Percentiles rank a stretch among this genome's conserved stretches.
These are phyloP conservation scores for Parasteatoda tepidariorum DNA, from an alignment of 1,140 invertebrate genomes.

Conservation along the genomic window DNA sequence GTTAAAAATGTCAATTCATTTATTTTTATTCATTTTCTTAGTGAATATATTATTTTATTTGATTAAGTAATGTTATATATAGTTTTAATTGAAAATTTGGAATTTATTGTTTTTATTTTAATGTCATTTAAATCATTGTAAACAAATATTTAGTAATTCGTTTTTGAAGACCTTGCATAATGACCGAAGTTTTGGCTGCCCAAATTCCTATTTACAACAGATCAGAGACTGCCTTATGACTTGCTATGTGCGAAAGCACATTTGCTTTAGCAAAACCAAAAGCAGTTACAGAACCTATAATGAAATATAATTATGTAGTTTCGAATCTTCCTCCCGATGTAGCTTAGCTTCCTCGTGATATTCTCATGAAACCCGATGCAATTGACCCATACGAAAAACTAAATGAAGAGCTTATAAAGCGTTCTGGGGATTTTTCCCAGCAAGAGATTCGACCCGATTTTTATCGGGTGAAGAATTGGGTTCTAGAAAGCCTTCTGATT, in stretches of 20 bases:
- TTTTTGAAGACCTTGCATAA: too few relatives aligned
- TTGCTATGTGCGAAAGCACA: constrained; percentile 6
- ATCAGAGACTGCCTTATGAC: too few relatives aligned
- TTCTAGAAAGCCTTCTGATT: not conserved
- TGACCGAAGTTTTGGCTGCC: too few relatives aligned
- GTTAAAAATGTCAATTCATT: too few relatives aligned
- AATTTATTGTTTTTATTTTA: too few relatives aligned
- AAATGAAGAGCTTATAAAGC: not conserved
- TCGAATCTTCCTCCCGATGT: not conserved
- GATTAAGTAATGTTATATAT: too few relatives aligned
- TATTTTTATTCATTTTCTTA: too few relatives aligned
- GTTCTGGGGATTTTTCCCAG: not conserved
- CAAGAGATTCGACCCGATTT: not conserved
- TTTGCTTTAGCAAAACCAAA: not conserved
- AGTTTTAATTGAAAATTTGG: too few relatives aligned
- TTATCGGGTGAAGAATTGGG: not conserved
- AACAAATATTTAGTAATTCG: too few relatives aligned
- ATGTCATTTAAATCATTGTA: too few relatives aligned
- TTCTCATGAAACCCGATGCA: not conserved
- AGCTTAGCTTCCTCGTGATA: not conserved
- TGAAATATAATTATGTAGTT: constrained; percentile 17
- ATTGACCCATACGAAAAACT: not conserved
- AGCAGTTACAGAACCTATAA: not conserved
- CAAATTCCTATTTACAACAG: too few relatives aligned
- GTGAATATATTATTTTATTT: too few relatives aligned